Evolutionary conservation across 2,797 vertebrate genomes (phyloP).

Genomic region (Etheostoma nigrum): DNA sequence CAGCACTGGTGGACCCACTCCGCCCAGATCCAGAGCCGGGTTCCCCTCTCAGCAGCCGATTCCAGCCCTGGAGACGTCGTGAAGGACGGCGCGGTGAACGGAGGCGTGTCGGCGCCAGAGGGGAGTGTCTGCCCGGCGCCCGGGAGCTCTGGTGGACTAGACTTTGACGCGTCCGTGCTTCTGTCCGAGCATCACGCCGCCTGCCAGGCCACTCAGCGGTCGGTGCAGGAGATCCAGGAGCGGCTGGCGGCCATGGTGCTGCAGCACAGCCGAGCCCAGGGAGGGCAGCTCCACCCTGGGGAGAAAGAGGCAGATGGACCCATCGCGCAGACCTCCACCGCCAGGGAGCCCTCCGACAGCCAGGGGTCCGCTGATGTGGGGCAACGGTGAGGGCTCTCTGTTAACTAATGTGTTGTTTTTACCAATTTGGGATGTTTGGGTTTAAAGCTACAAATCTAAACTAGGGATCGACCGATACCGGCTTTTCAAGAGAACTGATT

Average conservation of each 20-base stretch:
- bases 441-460: background rate
- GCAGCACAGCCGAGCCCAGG: constrained; percentile 82
- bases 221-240: constrained; percentile 86
- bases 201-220: constrained; percentile 85
- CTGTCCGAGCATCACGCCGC: constrained; percentile 89
- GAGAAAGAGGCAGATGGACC: constrained; percentile 15
- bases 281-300: constrained; percentile 10
- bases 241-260: constrained; percentile 87
- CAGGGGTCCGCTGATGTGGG: constrained; percentile 23
- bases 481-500: too few species aligned
- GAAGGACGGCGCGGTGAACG: background rate
- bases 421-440: background rate
- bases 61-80: background rate
- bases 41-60: fast-evolving
- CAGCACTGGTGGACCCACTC: constrained; percentile 88
- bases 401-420: background rate
- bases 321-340: constrained; percentile 6
- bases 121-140: fast-evolving
- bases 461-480: too few species aligned
- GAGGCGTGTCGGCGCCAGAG: background rate
- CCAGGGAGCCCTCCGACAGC: constrained; percentile 26
- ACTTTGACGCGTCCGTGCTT: constrained; percentile 76
- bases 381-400: constrained; percentile 59
- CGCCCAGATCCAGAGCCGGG: constrained; percentile 2
- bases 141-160: background rate